Percentiles rank a stretch among this genome's conserved stretches.
Evolutionary conservation across 2,888 invertebrate genomes (phyloP).

Genomic region (Drosophila leonis): DNA sequence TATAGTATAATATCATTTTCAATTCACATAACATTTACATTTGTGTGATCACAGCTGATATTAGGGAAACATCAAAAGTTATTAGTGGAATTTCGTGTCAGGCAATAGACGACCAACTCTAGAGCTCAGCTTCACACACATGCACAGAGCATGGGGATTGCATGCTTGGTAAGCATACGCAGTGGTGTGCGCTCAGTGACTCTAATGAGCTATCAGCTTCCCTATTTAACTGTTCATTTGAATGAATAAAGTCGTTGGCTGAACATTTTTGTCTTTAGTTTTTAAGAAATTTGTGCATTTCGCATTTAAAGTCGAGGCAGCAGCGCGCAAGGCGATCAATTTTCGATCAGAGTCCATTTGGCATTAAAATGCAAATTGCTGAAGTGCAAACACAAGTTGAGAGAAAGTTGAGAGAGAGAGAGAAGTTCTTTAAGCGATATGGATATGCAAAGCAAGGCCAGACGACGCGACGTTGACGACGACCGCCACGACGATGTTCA

Average conservation of each 20-base stretch:
- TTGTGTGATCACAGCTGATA: not conserved
- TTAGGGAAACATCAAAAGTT: not conserved
- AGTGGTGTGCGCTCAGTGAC: not conserved
- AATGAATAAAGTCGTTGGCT: slow-evolving; percentile 11
- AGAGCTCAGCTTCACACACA: not conserved
- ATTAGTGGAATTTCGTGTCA: not conserved
- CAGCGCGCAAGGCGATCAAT: slow-evolving; percentile 37
- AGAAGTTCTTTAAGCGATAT: slow-evolving; percentile 37
- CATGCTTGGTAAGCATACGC: not conserved
- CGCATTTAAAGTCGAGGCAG: slow-evolving; percentile 1
- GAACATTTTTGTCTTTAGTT: not conserved
- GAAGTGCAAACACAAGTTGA: slow-evolving; percentile 46
- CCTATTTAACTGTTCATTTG: not conserved
- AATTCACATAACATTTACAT: not conserved
- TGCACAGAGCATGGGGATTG: not conserved
- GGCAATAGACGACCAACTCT: not conserved
- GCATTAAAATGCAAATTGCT: slow-evolving; percentile 63
- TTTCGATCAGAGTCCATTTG: slow-evolving; percentile 48
- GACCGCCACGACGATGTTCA: not conserved
- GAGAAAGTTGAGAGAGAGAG: slow-evolving; percentile 43
- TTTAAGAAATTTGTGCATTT: not conserved
- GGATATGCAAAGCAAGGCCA: slow-evolving; percentile 38
- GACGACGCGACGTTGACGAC: not conserved
- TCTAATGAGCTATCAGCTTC: slow-evolving; percentile 4
- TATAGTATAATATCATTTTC: not conserved